Conservation (phyloP, 23 tunicate species). For the Clavelina lepadiformis region DNA sequence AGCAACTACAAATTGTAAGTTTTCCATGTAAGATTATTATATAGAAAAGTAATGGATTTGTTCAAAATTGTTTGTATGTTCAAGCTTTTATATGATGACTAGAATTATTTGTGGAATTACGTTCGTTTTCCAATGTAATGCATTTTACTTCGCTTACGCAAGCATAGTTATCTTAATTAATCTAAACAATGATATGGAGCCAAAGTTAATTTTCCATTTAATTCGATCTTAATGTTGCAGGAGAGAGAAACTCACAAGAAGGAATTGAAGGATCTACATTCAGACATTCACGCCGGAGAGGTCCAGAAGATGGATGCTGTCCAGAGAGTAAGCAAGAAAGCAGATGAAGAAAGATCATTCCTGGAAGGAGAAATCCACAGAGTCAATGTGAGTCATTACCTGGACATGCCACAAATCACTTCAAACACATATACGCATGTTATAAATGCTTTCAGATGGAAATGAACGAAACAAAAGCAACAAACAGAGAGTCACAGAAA, state of each 20-base stretch:
- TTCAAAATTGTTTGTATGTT: no score
- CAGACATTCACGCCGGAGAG: constrained; percentile 62
- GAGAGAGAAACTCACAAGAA: constrained; percentile 83
- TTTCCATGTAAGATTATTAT: neutral
- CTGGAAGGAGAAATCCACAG: constrained; percentile 87
- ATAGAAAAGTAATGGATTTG: no score
- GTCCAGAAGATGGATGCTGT: constrained; percentile 60
- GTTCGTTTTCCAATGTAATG: no score
- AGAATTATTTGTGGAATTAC: no score
- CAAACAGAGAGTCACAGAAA: constrained; percentile 50
- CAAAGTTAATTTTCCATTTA: neutral
- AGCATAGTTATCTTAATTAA: neutral
- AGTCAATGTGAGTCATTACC: constrained; percentile 44
- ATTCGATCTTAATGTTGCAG: constrained; percentile 17
- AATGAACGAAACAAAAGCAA: constrained; percentile 72
- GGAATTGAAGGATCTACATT: constrained; percentile 48
- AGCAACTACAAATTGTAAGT: constrained; percentile 72
- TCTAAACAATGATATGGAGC: neutral
- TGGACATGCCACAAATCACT: neutral
- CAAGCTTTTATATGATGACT: no score
- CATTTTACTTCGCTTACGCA: neutral
- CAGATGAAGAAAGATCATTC: constrained; percentile 66
- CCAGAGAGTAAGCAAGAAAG: constrained; percentile 67
- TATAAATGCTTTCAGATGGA: constrained; percentile 58
- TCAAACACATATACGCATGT: no score